A percentile compares a stretch with the other conserved stretches of the same genome.
Evolutionary conservation across 2,888 invertebrate genomes (phyloP).

Genomic region (Scaptomyza parva): DNA sequence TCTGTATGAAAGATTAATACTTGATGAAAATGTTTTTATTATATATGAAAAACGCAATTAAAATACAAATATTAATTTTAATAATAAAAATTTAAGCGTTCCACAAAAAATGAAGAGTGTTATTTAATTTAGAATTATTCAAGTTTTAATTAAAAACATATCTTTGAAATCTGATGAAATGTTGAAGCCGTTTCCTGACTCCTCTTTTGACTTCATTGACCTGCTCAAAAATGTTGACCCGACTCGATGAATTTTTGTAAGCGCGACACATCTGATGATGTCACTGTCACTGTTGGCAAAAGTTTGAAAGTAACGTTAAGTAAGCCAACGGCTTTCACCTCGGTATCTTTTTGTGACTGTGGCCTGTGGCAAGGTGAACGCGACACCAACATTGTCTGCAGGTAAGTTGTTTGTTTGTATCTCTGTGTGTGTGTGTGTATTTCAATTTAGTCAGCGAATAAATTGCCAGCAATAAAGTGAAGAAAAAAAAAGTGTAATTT

Average conservation of each 20-base stretch:
- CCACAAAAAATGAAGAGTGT: no score
- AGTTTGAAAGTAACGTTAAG: slow-evolving; percentile 28
- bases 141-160: slow-evolving; percentile 31
- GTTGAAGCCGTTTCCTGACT: background rate
- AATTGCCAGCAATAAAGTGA: slow-evolving; percentile 78
- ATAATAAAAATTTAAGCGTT: no score
- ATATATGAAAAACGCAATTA: background rate
- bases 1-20: background rate
- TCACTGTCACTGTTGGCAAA: slow-evolving; percentile 54
- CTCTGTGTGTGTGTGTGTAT: slow-evolving; percentile 50
- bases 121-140: background rate
- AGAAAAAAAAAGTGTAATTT: slow-evolving; percentile 72
- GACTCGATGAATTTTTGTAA: slow-evolving; percentile 54
- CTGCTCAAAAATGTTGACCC: slow-evolving; percentile 36
- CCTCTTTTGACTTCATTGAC: background rate
- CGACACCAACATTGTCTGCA: slow-evolving; percentile 49
- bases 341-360: slow-evolving; percentile 31
- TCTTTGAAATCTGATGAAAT: slow-evolving; percentile 36
- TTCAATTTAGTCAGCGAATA: slow-evolving; percentile 76
- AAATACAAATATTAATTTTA: no score
- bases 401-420: slow-evolving; percentile 65
- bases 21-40: background rate
- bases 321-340: background rate
- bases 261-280: slow-evolving; percentile 55
- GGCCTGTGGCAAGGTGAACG: slow-evolving; percentile 37